Evolutionary conservation across 2,888 invertebrate genomes (phyloP), one percentile per base, ranked within the genome.

Genomic region (Nasonia oneida): DNA sequence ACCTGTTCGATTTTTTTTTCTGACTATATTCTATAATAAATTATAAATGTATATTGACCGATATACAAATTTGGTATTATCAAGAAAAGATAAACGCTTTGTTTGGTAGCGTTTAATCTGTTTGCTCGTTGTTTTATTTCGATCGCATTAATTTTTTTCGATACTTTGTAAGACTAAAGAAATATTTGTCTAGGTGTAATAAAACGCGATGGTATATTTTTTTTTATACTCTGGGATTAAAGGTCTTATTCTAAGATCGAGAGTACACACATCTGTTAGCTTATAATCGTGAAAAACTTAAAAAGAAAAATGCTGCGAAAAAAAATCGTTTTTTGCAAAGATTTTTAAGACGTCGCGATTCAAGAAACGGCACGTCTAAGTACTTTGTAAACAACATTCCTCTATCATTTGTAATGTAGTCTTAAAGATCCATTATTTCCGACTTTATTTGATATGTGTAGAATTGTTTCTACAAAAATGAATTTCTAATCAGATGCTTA

Each of bases 331-430:
- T 77, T 77, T 77, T 12, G n/a, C 57, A 14, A 84, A 74, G 5
- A 53, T 79, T 84, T 84, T 37, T 37, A 50, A 76, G 29, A 76
- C 47, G 33, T 57, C 39, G 70, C 75, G 61, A 76, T 80, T 75
- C n/a, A 33, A 57, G 47, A 39, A 78, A 73, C 47, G 64, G 29
- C 78, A 74, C 53, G 42, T 78, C 53, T 81, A 85, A 79, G 76
- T 82, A 82, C 77, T 82, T 77, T 78, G n/a, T 37, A 70, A 83
- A 76, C 37, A 77, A 76, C 73, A 81, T 77, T 85, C 73, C 73
- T 78, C n/a, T 64, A 74, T 80, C 2, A 14, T 67, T 80, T 76
- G 15, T 83, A 57, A 57, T 77, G 33, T 29, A 8, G 50, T 33
- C 3, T 5, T 53, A n/a, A 33, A 78, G 29, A 73, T 37, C 18